Percentiles rank a stretch among this genome's conserved stretches.
Conservation (phyloP, 2,888 invertebrate species). For the Apantesis nais region DNA sequence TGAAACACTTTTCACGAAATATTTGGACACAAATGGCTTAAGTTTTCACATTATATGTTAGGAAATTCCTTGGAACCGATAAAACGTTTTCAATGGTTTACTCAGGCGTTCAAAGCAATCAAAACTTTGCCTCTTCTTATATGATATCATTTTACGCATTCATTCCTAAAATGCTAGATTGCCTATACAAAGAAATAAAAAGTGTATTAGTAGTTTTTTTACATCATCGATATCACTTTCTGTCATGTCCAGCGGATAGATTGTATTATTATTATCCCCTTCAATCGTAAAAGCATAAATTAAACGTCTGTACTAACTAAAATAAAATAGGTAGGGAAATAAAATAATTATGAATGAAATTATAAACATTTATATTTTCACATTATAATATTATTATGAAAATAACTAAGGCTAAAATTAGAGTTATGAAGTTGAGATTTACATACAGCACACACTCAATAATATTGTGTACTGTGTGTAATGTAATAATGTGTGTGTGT, state of each 20-base stretch:
- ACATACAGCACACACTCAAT: too few relatives aligned
- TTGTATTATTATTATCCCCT: background rate
- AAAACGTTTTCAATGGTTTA: conserved; percentile 27
- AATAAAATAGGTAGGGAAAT: background rate
- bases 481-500: too few relatives aligned
- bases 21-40: conserved; percentile 35
- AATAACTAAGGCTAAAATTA: background rate
- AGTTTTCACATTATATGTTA: conserved; percentile 44
- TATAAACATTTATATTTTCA: too few relatives aligned
- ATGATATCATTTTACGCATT: background rate
- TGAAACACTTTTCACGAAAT: conserved; percentile 22
- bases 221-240: background rate
- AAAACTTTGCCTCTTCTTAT: conserved; percentile 31
- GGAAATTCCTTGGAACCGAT: conserved; percentile 35
- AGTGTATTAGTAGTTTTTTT: background rate
- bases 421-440: conserved; percentile 4
- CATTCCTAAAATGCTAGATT: background rate
- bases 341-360: too few relatives aligned
- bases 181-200: background rate
- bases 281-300: background rate
- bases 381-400: background rate
- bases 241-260: background rate
- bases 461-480: too few relatives aligned
- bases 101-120: conserved; percentile 23
- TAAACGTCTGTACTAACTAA: background rate